Percentiles rank a stretch among this genome's conserved stretches.
Evolutionary conservation across 2,113 vertebrate species (phyloP).

Genomic region (Sebastes fasciatus): DNA sequence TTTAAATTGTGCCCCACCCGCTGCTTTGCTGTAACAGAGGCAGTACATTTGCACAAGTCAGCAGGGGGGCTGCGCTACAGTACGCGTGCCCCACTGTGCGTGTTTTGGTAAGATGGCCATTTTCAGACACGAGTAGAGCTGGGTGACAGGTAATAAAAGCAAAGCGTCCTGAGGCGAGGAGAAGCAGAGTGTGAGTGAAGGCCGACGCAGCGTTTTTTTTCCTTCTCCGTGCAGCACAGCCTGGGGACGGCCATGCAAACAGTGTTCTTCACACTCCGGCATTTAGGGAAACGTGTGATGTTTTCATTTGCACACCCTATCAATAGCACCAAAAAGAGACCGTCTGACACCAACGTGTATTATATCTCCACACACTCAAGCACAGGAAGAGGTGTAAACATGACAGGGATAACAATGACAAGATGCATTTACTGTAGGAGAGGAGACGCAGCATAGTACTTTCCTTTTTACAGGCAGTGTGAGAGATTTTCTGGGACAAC

Average conservation of each 20-base stretch:
- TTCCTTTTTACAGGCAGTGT: not conserved
- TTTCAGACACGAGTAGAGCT: constrained; percentile 31
- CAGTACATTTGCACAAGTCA: constrained; percentile 29
- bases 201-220: constrained; percentile 15
- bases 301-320: constrained; percentile 53
- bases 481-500: not conserved
- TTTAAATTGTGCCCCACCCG: constrained; percentile 30
- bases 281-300: constrained; percentile 40
- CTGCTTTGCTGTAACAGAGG: constrained; percentile 45
- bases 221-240: constrained; percentile 8
- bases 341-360: constrained; percentile 4
- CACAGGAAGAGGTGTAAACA: constrained; percentile 41
- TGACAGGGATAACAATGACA: constrained; percentile 23
- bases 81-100: constrained; percentile 37
- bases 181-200: constrained; percentile 32
- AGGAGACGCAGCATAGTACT: not conserved
- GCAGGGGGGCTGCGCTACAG: constrained; percentile 33
- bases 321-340: constrained; percentile 18
- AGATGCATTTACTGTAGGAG: constrained; percentile 10
- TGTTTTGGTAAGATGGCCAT: constrained; percentile 58
- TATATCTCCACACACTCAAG: constrained; percentile 6
- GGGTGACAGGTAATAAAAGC: constrained; percentile 39
- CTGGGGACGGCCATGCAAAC: constrained; percentile 37
- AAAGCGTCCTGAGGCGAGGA: constrained; percentile 25
- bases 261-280: constrained; percentile 32